Base-by-base conservation (phyloP, 2,888 invertebrate species). In the Plutella xylostella region DNA sequence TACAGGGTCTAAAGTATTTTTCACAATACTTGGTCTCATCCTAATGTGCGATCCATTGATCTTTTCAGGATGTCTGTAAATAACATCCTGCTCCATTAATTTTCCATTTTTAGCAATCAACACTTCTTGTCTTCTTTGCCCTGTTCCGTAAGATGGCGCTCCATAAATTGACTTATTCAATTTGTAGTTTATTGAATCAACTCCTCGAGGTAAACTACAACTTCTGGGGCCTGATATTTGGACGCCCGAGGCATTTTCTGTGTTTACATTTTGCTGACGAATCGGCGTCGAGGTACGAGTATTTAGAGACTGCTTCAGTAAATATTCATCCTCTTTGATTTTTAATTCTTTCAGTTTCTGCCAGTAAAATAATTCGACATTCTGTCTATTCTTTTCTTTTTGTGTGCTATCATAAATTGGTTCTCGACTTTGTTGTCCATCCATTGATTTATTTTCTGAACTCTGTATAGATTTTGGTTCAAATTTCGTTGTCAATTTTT, bases 331-430 rank as follows among this genome's bases (percentile, higher is more conserved):
- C 67, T 89, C 88, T 61, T 86, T 85, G 39, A 87, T 77, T 57
- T 88, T 89, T 47, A 87, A 63, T 63, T 87, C 87, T 59, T 88
- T 88, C 45, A 90, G 66, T 59, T 89, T 88, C 54, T 89, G 88
- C 90, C 90, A 90, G 52, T 89, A 90, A 55, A 88, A 89, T 0
- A 88, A 89, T 61, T 90, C 90, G 0, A 88, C 85, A 59, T 82
- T 86, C 57, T 85, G 85, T 11, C 87, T 67, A 31, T 87, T 86
- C 55, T 84, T 85, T 52, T 85, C 82, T 64, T 86, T 87, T 48
- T 84, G 80, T 7, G 51, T 51, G 12, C 58, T 56, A 28, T n/a
- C n/a, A n/a, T 11, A 9, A 28, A 6, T 28, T 28, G 28, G n/a
- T n/a, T n/a, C n/a, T n/a, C n/a, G n/a, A n/a, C n/a, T n/a, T n/a